These are phyloP conservation scores for Machimus rusticus DNA, from an alignment of 2,888 invertebrate species.

Conservation along the genomic window DNA sequence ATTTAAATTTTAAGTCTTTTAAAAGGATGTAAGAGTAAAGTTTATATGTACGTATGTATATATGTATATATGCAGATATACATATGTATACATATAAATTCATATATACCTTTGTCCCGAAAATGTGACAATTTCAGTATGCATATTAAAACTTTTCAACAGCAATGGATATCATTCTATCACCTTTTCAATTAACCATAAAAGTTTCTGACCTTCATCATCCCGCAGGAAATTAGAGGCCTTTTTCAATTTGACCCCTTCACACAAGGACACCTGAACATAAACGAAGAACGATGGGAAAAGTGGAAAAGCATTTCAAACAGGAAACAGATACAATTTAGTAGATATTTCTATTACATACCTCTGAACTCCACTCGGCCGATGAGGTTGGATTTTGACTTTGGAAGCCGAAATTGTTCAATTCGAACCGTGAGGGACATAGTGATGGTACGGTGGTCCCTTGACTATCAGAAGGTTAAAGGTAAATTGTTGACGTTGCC, in stretches of 20 bases:
- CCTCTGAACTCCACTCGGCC: slow-evolving; percentile 79
- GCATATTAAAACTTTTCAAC: background rate
- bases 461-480: slow-evolving; percentile 31
- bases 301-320: background rate
- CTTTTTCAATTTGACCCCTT: background rate
- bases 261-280: background rate
- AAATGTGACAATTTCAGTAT: background rate
- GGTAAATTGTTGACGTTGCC: background rate
- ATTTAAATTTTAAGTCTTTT: no score
- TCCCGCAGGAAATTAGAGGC: background rate
- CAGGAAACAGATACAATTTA: background rate
- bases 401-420: slow-evolving; percentile 73
- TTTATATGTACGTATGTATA: no score
- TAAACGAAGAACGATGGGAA: background rate
- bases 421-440: slow-evolving; percentile 77
- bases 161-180: background rate
- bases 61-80: no score
- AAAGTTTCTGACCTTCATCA: background rate
- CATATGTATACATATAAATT: no score
- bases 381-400: slow-evolving; percentile 73
- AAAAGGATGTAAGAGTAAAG: no score
- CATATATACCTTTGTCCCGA: background rate
- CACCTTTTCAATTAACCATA: background rate
- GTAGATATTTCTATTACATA: slow-evolving; percentile 62
- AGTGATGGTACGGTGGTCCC: slow-evolving; percentile 46